Percentiles rank a stretch among this genome's conserved stretches.
phyloP scores from a whole-genome alignment of 2,113 vertebrate genomes.

The Macroglossus sobrinus region DNA sequence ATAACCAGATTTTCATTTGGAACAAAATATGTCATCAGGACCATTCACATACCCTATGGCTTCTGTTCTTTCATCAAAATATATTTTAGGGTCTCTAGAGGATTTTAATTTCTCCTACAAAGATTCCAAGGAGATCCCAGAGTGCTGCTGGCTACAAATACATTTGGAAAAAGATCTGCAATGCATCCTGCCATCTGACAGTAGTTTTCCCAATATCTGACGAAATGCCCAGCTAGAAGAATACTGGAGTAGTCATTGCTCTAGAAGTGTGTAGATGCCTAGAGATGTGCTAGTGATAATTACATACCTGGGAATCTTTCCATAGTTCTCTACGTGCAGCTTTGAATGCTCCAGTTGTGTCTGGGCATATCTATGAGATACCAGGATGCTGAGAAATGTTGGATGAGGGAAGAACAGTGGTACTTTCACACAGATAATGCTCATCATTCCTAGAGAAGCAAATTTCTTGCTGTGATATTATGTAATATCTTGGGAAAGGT shows the following conservation, averaged over 20 bases:
- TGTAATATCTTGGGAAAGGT: not conserved
- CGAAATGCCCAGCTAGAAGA: not conserved
- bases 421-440: accelerated
- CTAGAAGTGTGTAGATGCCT: not conserved
- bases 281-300: not conserved
- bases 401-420: not conserved
- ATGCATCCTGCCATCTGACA: not conserved
- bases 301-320: not conserved
- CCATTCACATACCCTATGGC: not conserved
- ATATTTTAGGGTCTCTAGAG: constrained; percentile 9
- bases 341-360: not conserved
- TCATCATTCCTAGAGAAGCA: not conserved
- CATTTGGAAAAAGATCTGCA: constrained; percentile 21
- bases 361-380: not conserved
- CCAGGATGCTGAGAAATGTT: not conserved
- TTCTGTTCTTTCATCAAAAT: constrained; percentile 18
- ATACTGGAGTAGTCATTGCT: not conserved
- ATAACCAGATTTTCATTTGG: constrained; percentile 5
- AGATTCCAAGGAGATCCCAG: not conserved
- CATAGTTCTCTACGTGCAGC: not conserved
- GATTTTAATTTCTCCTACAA: not conserved
- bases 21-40: constrained; percentile 12
- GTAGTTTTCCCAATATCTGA: not conserved
- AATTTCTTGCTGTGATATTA: not conserved
- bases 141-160: not conserved